A percentile compares a stretch with the other conserved stretches of the same genome.
These are phyloP conservation scores for Ooceraea biroi DNA, from an alignment of 1,140 invertebrate genomes.

Conservation along the genomic window DNA sequence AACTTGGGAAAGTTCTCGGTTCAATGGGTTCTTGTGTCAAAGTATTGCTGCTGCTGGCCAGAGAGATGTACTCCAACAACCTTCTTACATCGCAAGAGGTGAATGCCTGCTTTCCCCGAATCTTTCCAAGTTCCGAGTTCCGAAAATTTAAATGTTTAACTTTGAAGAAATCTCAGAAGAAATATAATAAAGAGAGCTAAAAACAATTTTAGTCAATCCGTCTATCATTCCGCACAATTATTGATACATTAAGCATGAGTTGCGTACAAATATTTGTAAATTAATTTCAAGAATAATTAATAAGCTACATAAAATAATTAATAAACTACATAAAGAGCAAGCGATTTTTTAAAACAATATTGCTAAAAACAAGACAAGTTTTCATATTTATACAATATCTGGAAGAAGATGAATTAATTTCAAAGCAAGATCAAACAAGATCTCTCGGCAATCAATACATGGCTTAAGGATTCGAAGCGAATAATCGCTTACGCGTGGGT, in stretches of 20 bases:
- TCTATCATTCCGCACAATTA: no score
- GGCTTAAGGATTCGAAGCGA: conserved; percentile 14
- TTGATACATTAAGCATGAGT: no score
- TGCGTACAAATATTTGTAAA: no score
- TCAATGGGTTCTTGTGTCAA: conserved; percentile 1
- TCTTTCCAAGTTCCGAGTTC: not conserved
- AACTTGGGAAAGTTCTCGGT: conserved; percentile 39
- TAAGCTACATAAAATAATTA: no score
- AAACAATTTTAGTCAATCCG: no score
- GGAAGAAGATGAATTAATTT: conserved; percentile 2
- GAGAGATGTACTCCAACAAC: not conserved
- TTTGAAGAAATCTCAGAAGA: conserved; percentile 7
- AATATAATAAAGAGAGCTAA: no score
- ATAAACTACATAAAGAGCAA: no score
- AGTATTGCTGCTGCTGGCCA: conserved; percentile 29
- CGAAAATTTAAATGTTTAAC: not conserved
- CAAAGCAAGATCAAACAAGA: not conserved
- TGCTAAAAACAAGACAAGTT: no score
- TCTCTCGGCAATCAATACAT: conserved; percentile 26
- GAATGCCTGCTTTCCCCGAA: not conserved
- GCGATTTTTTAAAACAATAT: no score
- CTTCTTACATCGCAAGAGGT: not conserved
- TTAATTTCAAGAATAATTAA: no score
- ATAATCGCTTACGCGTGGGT: conserved; percentile 25
- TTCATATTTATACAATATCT: not conserved